Evolutionary conservation across 2,888 invertebrate species (phyloP).

Genomic region (Drosophila cracens): DNA sequence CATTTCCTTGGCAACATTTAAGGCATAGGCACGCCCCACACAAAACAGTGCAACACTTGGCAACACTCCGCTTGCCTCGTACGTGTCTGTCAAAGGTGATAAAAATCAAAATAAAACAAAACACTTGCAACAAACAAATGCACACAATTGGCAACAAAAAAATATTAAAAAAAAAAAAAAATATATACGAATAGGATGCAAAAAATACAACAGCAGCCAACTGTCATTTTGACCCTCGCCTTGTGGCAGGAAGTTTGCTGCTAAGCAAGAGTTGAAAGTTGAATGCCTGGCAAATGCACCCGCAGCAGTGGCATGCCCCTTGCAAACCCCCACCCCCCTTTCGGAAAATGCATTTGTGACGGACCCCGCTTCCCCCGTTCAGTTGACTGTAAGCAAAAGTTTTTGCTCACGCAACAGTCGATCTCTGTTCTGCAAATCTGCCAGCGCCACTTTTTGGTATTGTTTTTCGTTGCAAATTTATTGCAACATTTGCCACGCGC

Average conservation of each 20-base stretch:
- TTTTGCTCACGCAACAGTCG: slow-evolving; percentile 70
- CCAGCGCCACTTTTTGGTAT: slow-evolving; percentile 44
- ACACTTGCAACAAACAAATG: slow-evolving; percentile 22
- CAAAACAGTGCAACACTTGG: slow-evolving; percentile 62
- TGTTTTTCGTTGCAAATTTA: slow-evolving; percentile 79
- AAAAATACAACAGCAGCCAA: slow-evolving; percentile 27
- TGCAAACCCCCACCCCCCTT: background rate
- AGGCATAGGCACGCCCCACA: slow-evolving; percentile 57
- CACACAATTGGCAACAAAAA: background rate
- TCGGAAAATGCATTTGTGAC: slow-evolving; percentile 55
- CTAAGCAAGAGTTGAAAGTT: slow-evolving; percentile 83
- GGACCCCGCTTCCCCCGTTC: background rate
- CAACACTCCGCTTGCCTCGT: slow-evolving; percentile 21
- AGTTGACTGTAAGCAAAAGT: slow-evolving; percentile 37
- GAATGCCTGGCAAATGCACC: slow-evolving; percentile 81
- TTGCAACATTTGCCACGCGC: slow-evolving; percentile 73
- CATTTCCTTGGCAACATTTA: slow-evolving; percentile 16
- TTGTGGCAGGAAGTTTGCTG: slow-evolving; percentile 31
- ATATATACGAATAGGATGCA: background rate
- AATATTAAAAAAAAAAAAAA: background rate
- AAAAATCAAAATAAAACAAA: slow-evolving; percentile 20
- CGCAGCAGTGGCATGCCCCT: slow-evolving; percentile 27
- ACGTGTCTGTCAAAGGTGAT: slow-evolving; percentile 44
- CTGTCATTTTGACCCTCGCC: slow-evolving; percentile 54
- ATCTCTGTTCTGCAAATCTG: slow-evolving; percentile 41